Evolutionary conservation across 2,888 invertebrate species (phyloP), one percentile per base, ranked within the genome.

Genomic region (Globia sparganii): DNA sequence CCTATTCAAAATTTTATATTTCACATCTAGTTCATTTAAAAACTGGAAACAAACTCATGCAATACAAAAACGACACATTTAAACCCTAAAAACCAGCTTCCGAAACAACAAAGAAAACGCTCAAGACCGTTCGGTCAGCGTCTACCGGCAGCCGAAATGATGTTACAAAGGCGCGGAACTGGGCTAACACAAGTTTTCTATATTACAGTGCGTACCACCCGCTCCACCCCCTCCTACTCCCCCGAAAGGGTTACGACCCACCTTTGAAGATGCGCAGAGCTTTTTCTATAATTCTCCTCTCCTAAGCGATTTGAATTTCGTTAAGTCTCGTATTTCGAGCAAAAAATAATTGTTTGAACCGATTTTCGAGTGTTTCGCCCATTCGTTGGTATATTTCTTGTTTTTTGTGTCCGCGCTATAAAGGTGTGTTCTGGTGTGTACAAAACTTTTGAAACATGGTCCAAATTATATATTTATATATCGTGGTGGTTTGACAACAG

Each of bases 111-210:
- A 90, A 92, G 90, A 77, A 78, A 86, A 87, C 72, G 86, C 88
- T 87, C 94, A 94, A 95, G 67, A 86, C 62, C 2, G 4, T n/a
- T 79, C 72, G 62, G 53, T 83, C 93, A 64, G n/a, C 68, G 82
- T 94, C 91, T 78, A 92, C 89, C 90, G 92, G 93, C 95, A 95
- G 94, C 95, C 96, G 93, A 96, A 96, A 96, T 96, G 96, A 96
- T 96, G 96, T 96, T 96, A 96, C 96, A 96, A 96, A 96, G 96
- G 95, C 96, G 94, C 93, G 95, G 95, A 96, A 96, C 96, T 96
- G 96, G 96, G 96, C 96, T 96, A 96, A 96, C 96, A 96, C 96
- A 96, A 96, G 96, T 96, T 96, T 96, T 96, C 96, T 96, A 96
- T 96, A 96, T 96, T 95, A 95, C 96, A 91, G 95, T 95, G 94